These are phyloP conservation scores for Mobula hypostoma DNA, from an alignment of 2,113 vertebrate genomes.

Conservation along the genomic window DNA sequence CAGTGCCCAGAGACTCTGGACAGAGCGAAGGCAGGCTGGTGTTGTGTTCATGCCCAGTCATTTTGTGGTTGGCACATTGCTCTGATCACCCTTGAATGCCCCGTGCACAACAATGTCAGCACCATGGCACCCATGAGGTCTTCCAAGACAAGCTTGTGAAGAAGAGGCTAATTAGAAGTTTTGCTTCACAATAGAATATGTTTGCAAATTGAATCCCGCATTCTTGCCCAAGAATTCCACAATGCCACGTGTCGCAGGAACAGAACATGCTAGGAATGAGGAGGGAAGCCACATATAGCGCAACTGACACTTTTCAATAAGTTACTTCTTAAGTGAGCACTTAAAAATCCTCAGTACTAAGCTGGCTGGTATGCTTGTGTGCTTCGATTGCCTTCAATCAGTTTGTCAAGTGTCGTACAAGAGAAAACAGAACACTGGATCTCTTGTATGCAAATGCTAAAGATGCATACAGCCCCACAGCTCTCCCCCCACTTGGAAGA, in stretches of 20 bases:
- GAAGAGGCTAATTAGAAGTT: not conserved
- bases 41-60: not conserved
- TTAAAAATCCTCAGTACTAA: not conserved
- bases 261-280: not conserved
- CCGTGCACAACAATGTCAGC: not conserved
- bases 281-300: not conserved
- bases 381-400: too few relatives aligned
- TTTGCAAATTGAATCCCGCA: not conserved
- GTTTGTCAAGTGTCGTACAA: too few relatives aligned
- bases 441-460: too few relatives aligned
- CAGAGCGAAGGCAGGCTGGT: not conserved
- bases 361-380: not conserved
- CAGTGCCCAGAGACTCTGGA: not conserved
- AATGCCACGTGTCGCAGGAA: not conserved
- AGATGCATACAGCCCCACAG: too few relatives aligned
- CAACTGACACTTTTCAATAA: not conserved
- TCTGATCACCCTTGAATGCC: not conserved
- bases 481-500: too few relatives aligned
- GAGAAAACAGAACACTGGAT: too few relatives aligned
- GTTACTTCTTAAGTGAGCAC: not conserved
- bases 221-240: not conserved
- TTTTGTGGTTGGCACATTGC: not conserved
- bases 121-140: not conserved
- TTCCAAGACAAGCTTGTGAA: not conserved
- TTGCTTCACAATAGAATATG: not conserved